A percentile compares a stretch with the other conserved stretches of the same genome.
Conservation (phyloP, 2,888 invertebrate species). For the Hololepta plana region DNA sequence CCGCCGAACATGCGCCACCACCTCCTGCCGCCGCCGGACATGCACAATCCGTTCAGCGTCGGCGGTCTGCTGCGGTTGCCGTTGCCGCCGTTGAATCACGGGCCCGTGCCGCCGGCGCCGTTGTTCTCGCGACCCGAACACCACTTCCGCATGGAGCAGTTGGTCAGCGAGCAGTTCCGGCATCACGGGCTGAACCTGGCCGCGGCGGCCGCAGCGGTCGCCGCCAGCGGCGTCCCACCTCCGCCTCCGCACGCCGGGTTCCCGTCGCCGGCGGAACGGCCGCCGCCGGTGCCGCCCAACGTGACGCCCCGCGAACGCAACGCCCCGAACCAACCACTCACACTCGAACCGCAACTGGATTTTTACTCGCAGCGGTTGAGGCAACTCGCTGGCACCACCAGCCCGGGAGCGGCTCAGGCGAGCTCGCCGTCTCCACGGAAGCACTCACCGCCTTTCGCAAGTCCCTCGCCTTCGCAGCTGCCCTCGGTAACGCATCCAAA, state of each 20-base stretch:
- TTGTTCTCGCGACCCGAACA: slow-evolving; percentile 65
- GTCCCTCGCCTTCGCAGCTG: slow-evolving; percentile 58
- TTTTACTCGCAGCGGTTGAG: slow-evolving; percentile 99
- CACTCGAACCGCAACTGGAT: slow-evolving; percentile 83
- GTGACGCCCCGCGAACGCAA: slow-evolving; percentile 28
- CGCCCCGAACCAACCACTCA: slow-evolving; percentile 43
- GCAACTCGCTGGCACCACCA: slow-evolving; percentile 91
- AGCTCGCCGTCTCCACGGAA: slow-evolving; percentile 69
- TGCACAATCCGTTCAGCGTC: slow-evolving; percentile 60
- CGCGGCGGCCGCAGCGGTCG: slow-evolving; percentile 49
- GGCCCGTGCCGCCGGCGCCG: slow-evolving; percentile 52
- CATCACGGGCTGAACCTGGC: slow-evolving; percentile 62
- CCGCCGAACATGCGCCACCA: slow-evolving; percentile 47
- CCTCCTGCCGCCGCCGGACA: slow-evolving; percentile 49
- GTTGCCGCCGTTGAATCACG: slow-evolving; percentile 48
- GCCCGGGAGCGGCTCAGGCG: slow-evolving; percentile 79
- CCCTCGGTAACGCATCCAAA: slow-evolving; percentile 12
- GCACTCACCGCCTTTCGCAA: slow-evolving; percentile 63
- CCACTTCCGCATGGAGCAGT: slow-evolving; percentile 66
- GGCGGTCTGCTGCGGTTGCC: slow-evolving; percentile 58
- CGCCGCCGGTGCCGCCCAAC: slow-evolving; percentile 32
- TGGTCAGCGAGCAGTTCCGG: slow-evolving; percentile 66
- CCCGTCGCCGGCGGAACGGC: slow-evolving; percentile 39
- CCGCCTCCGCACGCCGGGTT: slow-evolving; percentile 42
- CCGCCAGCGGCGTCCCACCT: slow-evolving; percentile 42